phyloP scores from a whole-genome alignment of 2,888 invertebrate genomes.

The Iphiclides podalirius region DNA sequence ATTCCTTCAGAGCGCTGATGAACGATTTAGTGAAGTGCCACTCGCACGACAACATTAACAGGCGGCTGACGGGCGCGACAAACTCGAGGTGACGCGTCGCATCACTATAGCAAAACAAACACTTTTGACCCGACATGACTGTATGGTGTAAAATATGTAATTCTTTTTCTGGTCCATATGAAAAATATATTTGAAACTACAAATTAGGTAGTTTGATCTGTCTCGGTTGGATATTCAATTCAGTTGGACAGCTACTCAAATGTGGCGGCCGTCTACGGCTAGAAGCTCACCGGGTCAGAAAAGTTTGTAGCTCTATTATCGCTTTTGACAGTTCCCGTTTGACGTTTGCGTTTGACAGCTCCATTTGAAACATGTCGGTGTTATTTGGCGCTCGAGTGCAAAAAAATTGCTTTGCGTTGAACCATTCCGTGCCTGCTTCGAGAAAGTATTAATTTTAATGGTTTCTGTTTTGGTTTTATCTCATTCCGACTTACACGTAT shows the following conservation, averaged over 20 bases:
- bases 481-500: slow-evolving; percentile 5
- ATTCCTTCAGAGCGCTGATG: slow-evolving; percentile 36
- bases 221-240: too few species aligned
- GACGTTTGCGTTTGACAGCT: slow-evolving; percentile 7
- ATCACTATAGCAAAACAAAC: too few species aligned
- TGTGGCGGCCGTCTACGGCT: too few species aligned
- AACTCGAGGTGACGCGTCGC: slow-evolving; percentile 50
- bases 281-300: too few species aligned
- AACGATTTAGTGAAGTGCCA: slow-evolving; percentile 62
- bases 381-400: neutral
- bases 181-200: too few species aligned
- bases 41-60: slow-evolving; percentile 71
- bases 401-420: neutral
- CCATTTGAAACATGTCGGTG: neutral
- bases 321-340: slow-evolving; percentile 3
- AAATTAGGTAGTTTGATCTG: too few species aligned
- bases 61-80: slow-evolving; percentile 40
- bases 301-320: too few species aligned
- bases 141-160: neutral
- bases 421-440: neutral
- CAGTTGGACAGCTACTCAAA: too few species aligned
- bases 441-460: neutral
- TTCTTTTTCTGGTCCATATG: too few species aligned
- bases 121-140: neutral
- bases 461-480: neutral